Conservation (phyloP, 2,113 vertebrate genomes). For the Octodon degus region DNA sequence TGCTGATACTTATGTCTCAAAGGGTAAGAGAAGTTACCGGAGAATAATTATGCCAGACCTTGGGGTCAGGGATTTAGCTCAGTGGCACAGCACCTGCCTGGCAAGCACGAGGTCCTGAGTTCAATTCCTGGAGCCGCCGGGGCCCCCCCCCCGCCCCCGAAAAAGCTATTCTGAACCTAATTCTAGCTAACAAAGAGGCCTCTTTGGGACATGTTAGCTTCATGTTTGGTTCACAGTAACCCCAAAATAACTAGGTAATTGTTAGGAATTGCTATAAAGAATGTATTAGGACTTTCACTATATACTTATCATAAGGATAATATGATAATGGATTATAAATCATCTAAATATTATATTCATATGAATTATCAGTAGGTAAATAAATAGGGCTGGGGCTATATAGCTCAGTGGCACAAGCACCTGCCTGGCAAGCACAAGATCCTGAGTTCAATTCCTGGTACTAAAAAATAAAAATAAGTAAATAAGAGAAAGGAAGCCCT, state of each 20-base stretch:
- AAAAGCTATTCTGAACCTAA: neutral
- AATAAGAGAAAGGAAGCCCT: neutral
- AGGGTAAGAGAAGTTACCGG: neutral
- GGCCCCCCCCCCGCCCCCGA: no score
- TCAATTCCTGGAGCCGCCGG: no score
- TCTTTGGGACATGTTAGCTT: neutral
- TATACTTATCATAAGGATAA: neutral
- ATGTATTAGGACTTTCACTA: conserved; percentile 28
- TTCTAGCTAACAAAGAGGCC: neutral
- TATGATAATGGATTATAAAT: conserved; percentile 18
- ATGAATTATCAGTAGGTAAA: neutral
- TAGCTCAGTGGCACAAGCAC: no score
- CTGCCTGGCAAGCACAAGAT: no score
- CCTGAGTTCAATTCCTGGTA: no score
- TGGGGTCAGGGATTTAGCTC: no score
- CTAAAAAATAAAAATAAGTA: neutral
- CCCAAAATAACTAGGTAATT: conserved; percentile 19
- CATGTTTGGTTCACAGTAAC: neutral
- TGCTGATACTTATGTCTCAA: neutral
- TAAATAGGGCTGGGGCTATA: neutral
- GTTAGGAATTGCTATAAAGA: neutral
- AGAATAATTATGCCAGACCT: neutral
- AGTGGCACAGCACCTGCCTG: no score
- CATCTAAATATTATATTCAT: neutral
- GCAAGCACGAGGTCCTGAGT: no score